Evolutionary conservation across 2,797 vertebrate species (phyloP), one percentile per base, ranked within the genome.

Genomic region (Intellagama lesueurii): DNA sequence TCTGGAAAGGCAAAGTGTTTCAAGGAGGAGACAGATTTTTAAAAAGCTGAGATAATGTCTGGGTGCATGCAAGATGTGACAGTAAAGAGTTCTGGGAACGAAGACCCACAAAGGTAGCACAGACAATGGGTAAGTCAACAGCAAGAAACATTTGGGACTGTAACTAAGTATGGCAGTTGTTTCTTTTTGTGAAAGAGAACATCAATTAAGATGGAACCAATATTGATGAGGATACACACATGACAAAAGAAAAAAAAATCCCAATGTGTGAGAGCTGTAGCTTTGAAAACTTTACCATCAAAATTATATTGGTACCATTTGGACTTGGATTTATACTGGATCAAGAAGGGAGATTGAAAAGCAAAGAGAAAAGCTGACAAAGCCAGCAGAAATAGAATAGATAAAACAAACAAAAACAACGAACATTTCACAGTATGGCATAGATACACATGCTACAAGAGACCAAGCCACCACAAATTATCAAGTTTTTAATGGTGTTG

Each of bases 1-100:
- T 93, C 93, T 94, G 78, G 86, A 78, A 94, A 91, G 80, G 85
- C 89, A 17, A 87, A 90, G 64, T 69, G 86, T 90, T 93, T 94
- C 89, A 94, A 90, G 89, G 89, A 92, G 91, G 93, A 93, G 90
- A 75, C 87, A 94, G 60, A 64, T 64, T 91, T 87, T 92, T 94
- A 82, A n/a, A 78, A 93, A 92, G 92, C 92, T 94, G 93, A 92
- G 92, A 84, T 92, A 94, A 92, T 92, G 94, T 93, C 90, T 95
- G 81, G 93, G 89, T 95, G 80, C 89, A 95, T 81, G 90, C 89
- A 40, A 89, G 87, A 92, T 94, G 89, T 92, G 87, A 93, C 93
- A 95, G 94, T 91, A 94, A 92, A 94, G 94, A 95, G 89, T 94
- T 89, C 85, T 93, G 90, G 92, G 92, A 94, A 93, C 91, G 92